Base-by-base conservation (phyloP, 2,113 vertebrate species). In the Zingel zingel region DNA sequence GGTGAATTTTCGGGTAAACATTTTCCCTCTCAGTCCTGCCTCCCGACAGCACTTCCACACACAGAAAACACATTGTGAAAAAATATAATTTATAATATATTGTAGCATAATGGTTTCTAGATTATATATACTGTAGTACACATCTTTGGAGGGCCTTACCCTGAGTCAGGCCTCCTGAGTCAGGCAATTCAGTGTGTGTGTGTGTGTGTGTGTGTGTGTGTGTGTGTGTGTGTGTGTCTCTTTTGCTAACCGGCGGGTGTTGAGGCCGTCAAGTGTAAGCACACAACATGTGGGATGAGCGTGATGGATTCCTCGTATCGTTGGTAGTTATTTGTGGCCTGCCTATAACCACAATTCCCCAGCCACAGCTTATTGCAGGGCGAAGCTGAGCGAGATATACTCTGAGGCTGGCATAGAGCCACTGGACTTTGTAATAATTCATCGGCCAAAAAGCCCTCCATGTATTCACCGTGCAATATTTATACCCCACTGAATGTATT, bases 391-490 rank as follows among this genome's bases (percentile, higher is more conserved):
- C 75, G 12, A 81, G 88, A 89, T 87, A 80, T 83, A 86, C 86
- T 89, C 81, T 8, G 64, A 53, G 68, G 74, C 80, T 89, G 88
- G 90, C 81, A 73, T 3, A 53, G 79, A 91, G 91, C 93, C 91
- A 90, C 86, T 58, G 79, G 87, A 89, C 91, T 90, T 91, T 53
- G 82, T 89, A 92, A 94, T 94, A 93, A 93, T 94, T 93, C 83
- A 94, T 93, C 21, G 76, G 73, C 87, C 86, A 88, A 93, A 93
- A 91, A 87, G 86, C 93, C 86, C 85, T 86, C 86, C 65, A 65
- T 90, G 89, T 90, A 88, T 89, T 92, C 82, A 63, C 81, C 58
- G 67, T 94, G 87, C 82, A 94, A 94, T 94, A 94, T 94, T 94
- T 94, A 94, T 94, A 85, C 80, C 78, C 51, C 3, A 15, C 86